Percentiles rank a stretch among this genome's conserved stretches.
phyloP scores from a whole-genome alignment of 1,140 invertebrate genomes.

The Ptiloglossa arizonensis region DNA sequence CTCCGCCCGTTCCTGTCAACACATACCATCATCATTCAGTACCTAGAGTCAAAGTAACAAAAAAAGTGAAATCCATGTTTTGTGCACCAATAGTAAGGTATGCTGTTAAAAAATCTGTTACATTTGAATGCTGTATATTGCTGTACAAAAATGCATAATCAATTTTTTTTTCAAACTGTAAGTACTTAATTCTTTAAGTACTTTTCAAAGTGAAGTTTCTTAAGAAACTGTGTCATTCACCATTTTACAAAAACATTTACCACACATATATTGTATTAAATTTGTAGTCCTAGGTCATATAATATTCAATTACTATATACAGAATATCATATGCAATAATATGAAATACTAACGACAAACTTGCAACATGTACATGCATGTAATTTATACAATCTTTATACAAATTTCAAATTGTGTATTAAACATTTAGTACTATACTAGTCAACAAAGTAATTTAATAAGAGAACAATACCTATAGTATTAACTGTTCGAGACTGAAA shows the following conservation, averaged over 20 bases:
- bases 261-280: neutral
- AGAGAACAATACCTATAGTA: too few relatives aligned
- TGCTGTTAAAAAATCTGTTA: neutral
- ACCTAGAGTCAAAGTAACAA: slow-evolving; percentile 50
- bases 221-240: slow-evolving; percentile 21
- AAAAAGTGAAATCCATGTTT: slow-evolving; percentile 8
- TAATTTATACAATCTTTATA: slow-evolving; percentile 39
- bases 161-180: neutral
- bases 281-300: neutral
- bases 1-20: slow-evolving; percentile 89
- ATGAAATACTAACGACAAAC: slow-evolving; percentile 11
- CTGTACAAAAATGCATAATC: neutral
- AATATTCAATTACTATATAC: slow-evolving; percentile 35
- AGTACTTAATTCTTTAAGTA: neutral
- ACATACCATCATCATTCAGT: slow-evolving; percentile 75
- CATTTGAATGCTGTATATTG: neutral
- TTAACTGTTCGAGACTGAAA: too few relatives aligned
- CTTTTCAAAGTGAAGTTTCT: neutral
- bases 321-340: neutral
- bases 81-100: neutral
- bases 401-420: slow-evolving; percentile 19
- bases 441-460: slow-evolving; percentile 11
- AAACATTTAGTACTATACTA: slow-evolving; percentile 19
- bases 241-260: slow-evolving; percentile 40
- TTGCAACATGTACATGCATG: slow-evolving; percentile 23